phyloP scores from a whole-genome alignment of 2,113 vertebrate species.

The Catagonus wagneri region DNA sequence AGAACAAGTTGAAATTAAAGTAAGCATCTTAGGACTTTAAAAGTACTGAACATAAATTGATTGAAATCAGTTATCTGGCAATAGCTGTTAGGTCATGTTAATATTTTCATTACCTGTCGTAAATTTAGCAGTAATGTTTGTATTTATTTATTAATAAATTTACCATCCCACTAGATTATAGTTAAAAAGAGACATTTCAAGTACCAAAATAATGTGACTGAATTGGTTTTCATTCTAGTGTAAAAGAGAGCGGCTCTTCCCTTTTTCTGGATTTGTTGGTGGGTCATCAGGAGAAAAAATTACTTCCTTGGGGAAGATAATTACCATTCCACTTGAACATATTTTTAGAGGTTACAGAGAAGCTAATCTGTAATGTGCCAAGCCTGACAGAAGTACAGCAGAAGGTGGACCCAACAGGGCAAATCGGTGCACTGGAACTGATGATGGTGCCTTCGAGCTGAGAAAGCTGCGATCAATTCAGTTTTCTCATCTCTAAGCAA shows the following conservation, averaged over 20 bases:
- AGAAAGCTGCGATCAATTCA: neutral
- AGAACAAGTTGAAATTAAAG: constrained; percentile 99
- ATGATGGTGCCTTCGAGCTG: neutral
- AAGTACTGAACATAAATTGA: neutral
- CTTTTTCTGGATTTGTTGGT: constrained; percentile 27
- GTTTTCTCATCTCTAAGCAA: neutral
- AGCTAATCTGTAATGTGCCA: neutral
- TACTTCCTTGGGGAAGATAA: neutral
- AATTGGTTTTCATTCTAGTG: neutral
- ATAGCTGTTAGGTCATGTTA: neutral
- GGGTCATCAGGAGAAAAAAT: constrained; percentile 38
- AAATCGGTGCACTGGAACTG: neutral
- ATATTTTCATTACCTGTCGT: constrained; percentile 27
- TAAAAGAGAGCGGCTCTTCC: constrained; percentile 14
- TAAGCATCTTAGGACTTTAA: constrained; percentile 81
- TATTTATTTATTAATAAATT: constrained; percentile 28
- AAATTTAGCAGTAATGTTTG: constrained; percentile 28
- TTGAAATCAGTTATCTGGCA: constrained; percentile 33
- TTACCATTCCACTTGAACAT: neutral
- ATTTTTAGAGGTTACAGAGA: constrained; percentile 42
- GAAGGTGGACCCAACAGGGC: neutral
- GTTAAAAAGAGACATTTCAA: constrained; percentile 53
- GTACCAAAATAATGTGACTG: neutral
- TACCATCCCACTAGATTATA: neutral
- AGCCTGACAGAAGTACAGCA: neutral